These are phyloP conservation scores for Phalacrocorax brasilianus DNA, from an alignment of 2,113 vertebrate genomes.

Conservation along the genomic window DNA sequence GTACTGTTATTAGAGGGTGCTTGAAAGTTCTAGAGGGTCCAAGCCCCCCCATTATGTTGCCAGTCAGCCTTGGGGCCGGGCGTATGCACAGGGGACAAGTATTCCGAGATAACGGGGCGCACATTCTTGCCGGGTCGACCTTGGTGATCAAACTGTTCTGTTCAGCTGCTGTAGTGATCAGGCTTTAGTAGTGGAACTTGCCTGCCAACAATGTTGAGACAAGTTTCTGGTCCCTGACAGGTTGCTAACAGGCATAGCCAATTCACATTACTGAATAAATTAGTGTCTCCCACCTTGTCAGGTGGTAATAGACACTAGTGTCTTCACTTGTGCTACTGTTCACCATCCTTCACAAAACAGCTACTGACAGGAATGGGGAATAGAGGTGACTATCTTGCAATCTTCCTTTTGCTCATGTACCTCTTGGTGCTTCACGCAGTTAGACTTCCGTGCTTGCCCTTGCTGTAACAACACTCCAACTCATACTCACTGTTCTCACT, in stretches of 20 bases:
- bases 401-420: neutral
- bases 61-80: too few species aligned
- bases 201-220: too few species aligned
- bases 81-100: too few species aligned
- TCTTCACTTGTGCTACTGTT: neutral
- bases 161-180: too few species aligned
- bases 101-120: too few species aligned
- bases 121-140: too few species aligned
- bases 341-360: neutral
- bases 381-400: neutral
- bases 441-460: neutral
- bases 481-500: neutral
- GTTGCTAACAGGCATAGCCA: neutral
- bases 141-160: too few species aligned
- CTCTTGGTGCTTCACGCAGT: neutral
- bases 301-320: neutral
- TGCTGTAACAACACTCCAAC: neutral
- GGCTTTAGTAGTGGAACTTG: too few species aligned
- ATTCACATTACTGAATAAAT: neutral
- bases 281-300: neutral
- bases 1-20: too few species aligned
- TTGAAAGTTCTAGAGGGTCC: too few species aligned
- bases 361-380: neutral
- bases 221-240: too few species aligned
- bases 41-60: too few species aligned